Percentiles rank a stretch among this genome's conserved stretches.
phyloP scores from a whole-genome alignment of 2,113 vertebrate genomes.

The Promerops cafer region DNA sequence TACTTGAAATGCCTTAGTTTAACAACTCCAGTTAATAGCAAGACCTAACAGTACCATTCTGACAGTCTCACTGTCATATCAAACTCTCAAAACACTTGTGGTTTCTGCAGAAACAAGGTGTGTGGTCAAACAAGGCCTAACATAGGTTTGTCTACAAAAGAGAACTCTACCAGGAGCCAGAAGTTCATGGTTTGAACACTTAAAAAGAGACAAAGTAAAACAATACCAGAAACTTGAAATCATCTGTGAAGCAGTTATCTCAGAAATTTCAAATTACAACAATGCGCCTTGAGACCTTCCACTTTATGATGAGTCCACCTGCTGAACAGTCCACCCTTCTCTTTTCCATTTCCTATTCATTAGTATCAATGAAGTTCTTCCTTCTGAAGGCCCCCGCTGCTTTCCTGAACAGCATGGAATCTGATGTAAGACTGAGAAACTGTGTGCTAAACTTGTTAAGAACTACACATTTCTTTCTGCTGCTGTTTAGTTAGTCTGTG shows the following conservation, averaged over 20 bases:
- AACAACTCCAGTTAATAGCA: background rate
- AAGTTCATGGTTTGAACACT: background rate
- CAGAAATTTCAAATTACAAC: background rate
- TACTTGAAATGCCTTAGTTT: background rate
- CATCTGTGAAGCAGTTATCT: background rate
- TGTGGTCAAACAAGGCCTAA: background rate
- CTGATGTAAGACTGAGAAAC: background rate
- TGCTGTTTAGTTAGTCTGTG: background rate
- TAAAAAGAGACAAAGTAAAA: background rate
- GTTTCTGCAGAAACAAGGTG: background rate
- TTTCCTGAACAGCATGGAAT: background rate
- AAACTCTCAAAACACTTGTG: background rate
- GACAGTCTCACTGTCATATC: background rate
- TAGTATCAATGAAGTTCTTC: background rate
- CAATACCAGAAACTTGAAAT: background rate
- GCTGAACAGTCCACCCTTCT: background rate
- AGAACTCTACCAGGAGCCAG: background rate
- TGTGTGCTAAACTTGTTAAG: background rate
- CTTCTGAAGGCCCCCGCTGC: background rate
- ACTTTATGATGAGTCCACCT: background rate
- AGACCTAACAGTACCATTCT: background rate
- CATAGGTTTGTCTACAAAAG: background rate
- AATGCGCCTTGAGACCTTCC: background rate
- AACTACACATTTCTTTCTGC: background rate
- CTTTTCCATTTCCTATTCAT: background rate